Evolutionary conservation across 2,888 invertebrate genomes (phyloP).

Genomic region (Tryphoninae sp.): DNA sequence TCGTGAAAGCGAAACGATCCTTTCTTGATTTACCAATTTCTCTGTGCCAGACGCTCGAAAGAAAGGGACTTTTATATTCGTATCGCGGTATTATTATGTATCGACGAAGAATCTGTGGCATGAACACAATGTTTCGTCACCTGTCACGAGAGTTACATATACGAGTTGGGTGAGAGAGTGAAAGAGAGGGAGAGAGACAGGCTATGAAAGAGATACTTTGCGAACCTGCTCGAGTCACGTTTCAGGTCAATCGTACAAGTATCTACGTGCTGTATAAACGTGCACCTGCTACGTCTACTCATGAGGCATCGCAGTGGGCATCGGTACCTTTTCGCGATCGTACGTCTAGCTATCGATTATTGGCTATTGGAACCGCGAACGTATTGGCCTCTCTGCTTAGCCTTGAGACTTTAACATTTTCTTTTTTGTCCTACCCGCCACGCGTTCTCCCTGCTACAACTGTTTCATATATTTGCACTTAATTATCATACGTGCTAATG

Average conservation of each 20-base stretch:
- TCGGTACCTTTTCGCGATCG: conserved; percentile 3
- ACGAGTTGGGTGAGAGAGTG: not conserved
- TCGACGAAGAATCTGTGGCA: conserved; percentile 52
- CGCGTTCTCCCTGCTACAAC: not conserved
- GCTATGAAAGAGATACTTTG: conserved; percentile 32
- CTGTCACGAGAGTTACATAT: conserved; percentile 29
- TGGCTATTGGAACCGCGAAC: conserved; percentile 22
- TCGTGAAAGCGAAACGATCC: conserved; percentile 6
- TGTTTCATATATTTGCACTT: conserved; percentile 9
- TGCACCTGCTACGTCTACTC: conserved; percentile 34
- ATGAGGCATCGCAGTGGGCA: conserved; percentile 20
- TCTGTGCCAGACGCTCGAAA: not conserved
- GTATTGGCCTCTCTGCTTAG: conserved; percentile 19
- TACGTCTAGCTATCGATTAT: conserved; percentile 47
- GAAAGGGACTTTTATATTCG: conserved; percentile 8
- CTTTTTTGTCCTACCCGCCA: conserved; percentile 1
- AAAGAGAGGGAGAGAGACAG: not conserved
- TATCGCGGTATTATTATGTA: conserved; percentile 47
- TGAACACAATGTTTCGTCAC: conserved; percentile 46
- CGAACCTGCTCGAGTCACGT: conserved; percentile 54
- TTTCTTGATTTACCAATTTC: conserved; percentile 27
- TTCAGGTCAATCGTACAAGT: conserved; percentile 52
- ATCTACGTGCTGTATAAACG: conserved; percentile 42
- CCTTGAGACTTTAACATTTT: conserved; percentile 11
- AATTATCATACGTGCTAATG: conserved; percentile 12